Evolutionary conservation across 2,797 vertebrate species (phyloP), one percentile per base, ranked within the genome.

Genomic region (Apogon hyalosoma): DNA sequence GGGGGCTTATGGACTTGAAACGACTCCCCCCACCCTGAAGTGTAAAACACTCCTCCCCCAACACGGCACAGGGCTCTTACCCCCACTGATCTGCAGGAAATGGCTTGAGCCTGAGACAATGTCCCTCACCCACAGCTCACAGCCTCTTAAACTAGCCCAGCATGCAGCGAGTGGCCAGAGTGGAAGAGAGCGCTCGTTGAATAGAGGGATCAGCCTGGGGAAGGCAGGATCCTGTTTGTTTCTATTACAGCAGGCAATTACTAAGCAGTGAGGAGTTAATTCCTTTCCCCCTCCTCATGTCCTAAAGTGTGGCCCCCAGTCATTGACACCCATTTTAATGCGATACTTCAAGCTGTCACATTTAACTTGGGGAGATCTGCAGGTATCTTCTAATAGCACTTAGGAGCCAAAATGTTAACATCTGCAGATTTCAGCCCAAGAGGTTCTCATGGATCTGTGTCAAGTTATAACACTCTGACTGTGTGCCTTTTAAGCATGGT

Each of bases 1-100:
- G 69, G 89, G 86, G 90, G 90, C 92, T 94, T 93, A 93, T 90
- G 87, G 92, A 92, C 92, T 93, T 93, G 92, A 95, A 94, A 94
- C 74, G 86, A 91, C 88, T 88, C 91, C 87, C 91, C 91, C 89
- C 90, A 90, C 90, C 88, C 84, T 90, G 89, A 92, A 87, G 91
- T 91, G 88, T 93, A 93, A 94, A 91, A 92, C 89, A 92, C 90
- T 93, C 93, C 93, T 91, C 92, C 93, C 93, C 92, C 92, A 90
- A 85, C 89, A 89, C 88, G 59, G 85, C 89, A 82, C 86, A 88
- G 86, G 87, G 81, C 90, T 87, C 87, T 93, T 90, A 89, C 90
- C 90, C 92, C 93, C 88, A 91, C 92, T 90, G 91, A 92, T 91
- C 91, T 91, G 90, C 92, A 95, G 94, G 94, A 95, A 95, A 93